These are phyloP conservation scores for Drosophila lacteicornis DNA, from an alignment of 1,140 invertebrate genomes.

Conservation along the genomic window DNA sequence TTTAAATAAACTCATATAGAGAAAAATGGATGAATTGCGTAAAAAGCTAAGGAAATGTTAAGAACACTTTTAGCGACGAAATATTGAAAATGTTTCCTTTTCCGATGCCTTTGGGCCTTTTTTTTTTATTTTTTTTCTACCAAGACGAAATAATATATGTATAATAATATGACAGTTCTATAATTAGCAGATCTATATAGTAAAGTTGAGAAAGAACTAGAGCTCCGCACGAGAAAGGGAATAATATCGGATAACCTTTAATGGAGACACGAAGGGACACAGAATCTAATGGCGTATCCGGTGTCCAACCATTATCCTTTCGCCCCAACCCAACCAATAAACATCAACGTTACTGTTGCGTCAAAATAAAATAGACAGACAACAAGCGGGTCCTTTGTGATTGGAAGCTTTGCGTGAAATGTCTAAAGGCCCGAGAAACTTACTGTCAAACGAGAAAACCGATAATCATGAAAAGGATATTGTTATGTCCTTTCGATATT, in stretches of 20 bases:
- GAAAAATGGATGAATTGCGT: slow-evolving; percentile 20
- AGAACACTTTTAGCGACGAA: neutral
- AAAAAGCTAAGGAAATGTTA: slow-evolving; percentile 15
- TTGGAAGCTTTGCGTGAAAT: slow-evolving; percentile 19
- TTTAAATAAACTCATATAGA: slow-evolving; percentile 59
- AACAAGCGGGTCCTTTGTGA: slow-evolving; percentile 16
- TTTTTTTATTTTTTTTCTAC: neutral
- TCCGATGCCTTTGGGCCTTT: neutral
- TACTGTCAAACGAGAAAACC: slow-evolving; percentile 52
- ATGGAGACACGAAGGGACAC: neutral
- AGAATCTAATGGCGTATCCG: slow-evolving; percentile 15
- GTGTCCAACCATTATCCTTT: slow-evolving; percentile 64
- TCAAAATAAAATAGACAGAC: slow-evolving; percentile 61
- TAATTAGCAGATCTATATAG: no score
- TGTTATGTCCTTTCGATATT: slow-evolving; percentile 83
- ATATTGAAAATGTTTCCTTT: neutral
- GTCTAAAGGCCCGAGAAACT: slow-evolving; percentile 8
- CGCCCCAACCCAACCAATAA: slow-evolving; percentile 69
- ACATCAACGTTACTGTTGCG: slow-evolving; percentile 66
- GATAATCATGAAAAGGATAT: slow-evolving; percentile 84
- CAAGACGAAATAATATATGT: neutral
- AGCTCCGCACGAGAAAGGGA: neutral
- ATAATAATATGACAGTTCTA: neutral
- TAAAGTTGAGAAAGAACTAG: no score
- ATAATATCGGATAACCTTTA: neutral